A percentile compares a stretch with the other conserved stretches of the same genome.
phyloP scores from a whole-genome alignment of 1,140 invertebrate species.

The Chlorops oryzae region DNA sequence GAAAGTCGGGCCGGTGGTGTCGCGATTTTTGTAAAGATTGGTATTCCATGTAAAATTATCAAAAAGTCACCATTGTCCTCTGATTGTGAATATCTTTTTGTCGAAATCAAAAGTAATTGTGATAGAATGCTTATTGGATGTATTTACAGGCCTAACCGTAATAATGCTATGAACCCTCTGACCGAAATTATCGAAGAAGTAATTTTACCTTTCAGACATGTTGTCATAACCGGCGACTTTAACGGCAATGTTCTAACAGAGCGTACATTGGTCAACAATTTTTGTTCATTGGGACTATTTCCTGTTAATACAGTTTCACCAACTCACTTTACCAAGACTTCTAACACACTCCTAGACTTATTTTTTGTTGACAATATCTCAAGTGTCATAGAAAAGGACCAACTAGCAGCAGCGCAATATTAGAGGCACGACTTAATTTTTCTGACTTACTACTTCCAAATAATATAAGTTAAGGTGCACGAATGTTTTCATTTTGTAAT shows the following conservation, averaged over 20 bases:
- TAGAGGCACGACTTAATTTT: background rate
- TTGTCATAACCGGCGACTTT: background rate
- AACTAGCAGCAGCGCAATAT: background rate
- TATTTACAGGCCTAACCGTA: background rate
- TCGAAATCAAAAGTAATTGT: background rate
- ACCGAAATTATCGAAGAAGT: background rate
- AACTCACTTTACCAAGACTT: background rate
- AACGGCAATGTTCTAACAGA: background rate
- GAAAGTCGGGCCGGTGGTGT: too few relatives aligned
- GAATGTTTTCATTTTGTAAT: too few relatives aligned
- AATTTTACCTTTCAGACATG: background rate
- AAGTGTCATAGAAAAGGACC: background rate
- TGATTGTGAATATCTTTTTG: background rate
- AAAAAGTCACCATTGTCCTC: too few relatives aligned
- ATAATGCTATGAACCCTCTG: background rate
- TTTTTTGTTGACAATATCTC: background rate
- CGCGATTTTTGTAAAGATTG: too few relatives aligned
- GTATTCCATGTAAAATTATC: too few relatives aligned
- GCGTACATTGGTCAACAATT: background rate
- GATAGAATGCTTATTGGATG: background rate
- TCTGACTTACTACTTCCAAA: too few relatives aligned
- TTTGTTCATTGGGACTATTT: background rate
- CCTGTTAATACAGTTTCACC: background rate
- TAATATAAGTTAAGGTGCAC: too few relatives aligned
- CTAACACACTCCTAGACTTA: background rate